A percentile compares a stretch with the other conserved stretches of the same genome.
Evolutionary conservation across 1,140 invertebrate species (phyloP).

Genomic region (Elysia chlorotica): DNA sequence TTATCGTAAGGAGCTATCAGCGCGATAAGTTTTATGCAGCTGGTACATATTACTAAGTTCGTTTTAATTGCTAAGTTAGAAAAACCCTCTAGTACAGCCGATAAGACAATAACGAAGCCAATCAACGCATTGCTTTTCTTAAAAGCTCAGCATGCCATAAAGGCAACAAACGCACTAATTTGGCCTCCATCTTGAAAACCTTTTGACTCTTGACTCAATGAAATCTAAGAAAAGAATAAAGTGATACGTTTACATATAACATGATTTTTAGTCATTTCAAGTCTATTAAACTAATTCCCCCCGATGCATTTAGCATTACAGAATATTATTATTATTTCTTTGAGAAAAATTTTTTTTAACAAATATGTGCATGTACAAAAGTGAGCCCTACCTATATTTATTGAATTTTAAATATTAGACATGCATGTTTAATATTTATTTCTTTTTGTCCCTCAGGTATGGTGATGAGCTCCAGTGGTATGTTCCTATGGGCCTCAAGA

Average conservation of each 20-base stretch:
- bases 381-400: neutral
- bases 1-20: conserved; percentile 19
- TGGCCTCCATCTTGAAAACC: too few species aligned
- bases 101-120: conserved; percentile 61
- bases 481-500: conserved; percentile 60
- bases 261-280: neutral
- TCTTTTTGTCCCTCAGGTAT: conserved; percentile 30
- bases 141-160: conserved; percentile 53
- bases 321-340: neutral
- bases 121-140: conserved; percentile 58
- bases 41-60: conserved; percentile 13
- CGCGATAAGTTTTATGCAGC: conserved; percentile 60
- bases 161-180: too few species aligned
- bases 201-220: too few species aligned
- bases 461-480: conserved; percentile 61
- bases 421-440: neutral
- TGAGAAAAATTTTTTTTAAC: neutral
- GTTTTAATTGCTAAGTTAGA: too few species aligned
- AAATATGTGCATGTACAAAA: neutral
- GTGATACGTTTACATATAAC: too few species aligned
- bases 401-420: neutral
- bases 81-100: conserved; percentile 25
- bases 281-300: neutral
- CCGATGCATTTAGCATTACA: neutral
- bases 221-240: too few species aligned